These are phyloP conservation scores for Streptopelia turtur DNA, from an alignment of 2,797 vertebrate genomes.

Conservation along the genomic window DNA sequence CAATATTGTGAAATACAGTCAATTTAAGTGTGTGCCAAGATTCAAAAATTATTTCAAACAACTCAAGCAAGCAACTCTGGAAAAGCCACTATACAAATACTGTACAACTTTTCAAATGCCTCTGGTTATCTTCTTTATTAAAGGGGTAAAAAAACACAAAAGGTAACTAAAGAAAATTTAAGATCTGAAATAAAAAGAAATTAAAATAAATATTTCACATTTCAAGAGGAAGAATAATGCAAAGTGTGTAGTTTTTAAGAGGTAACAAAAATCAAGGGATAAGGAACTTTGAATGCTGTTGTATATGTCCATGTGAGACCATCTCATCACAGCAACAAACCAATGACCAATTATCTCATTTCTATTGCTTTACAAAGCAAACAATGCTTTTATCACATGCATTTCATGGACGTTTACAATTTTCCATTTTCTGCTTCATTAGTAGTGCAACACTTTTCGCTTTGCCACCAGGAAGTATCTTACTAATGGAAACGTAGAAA, in stretches of 20 bases:
- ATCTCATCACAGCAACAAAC: not conserved
- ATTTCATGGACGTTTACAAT: not conserved
- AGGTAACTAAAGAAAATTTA: not conserved
- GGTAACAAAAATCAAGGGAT: not conserved
- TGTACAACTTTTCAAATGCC: not conserved
- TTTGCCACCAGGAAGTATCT: not conserved
- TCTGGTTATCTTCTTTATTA: not conserved
- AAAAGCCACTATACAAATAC: not conserved
- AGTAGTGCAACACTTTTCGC: not conserved
- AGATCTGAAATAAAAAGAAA: not conserved
- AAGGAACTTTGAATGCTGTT: not conserved
- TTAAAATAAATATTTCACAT: not conserved
- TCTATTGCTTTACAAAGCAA: not conserved
- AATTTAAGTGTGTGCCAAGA: not conserved
- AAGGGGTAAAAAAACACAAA: not conserved
- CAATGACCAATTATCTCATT: not conserved
- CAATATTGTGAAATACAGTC: not conserved
- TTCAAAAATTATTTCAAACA: not conserved
- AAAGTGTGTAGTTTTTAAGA: not conserved
- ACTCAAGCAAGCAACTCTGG: not conserved
- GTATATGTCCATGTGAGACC: not conserved
- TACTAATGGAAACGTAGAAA: not conserved
- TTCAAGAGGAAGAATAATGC: not conserved
- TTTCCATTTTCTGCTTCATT: not conserved
- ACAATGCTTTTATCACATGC: not conserved